A percentile compares a stretch with the other conserved stretches of the same genome.
phyloP scores from a whole-genome alignment of 2,888 invertebrate species.

The Alloscopus bannaensis region DNA sequence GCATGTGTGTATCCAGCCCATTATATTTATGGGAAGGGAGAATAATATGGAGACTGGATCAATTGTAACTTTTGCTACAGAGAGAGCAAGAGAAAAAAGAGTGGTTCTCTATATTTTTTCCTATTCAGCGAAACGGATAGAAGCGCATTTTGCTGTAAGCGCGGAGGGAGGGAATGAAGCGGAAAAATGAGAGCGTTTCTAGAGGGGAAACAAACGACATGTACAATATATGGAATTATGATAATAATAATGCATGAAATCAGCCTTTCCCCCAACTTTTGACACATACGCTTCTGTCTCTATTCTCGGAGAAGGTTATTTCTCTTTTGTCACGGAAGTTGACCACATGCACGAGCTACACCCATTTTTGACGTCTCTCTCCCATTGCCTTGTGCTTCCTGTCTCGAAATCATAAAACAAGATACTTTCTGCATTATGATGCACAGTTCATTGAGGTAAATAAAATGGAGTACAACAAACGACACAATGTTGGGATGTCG shows the following conservation, averaged over 20 bases:
- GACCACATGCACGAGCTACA: constrained; percentile 49
- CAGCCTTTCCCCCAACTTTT: constrained; percentile 30
- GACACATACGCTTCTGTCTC: constrained; percentile 38
- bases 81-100: no score
- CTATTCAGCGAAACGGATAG: not conserved
- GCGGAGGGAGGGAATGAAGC: not conserved
- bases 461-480: no score
- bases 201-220: not conserved
- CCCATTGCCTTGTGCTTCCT: constrained; percentile 37
- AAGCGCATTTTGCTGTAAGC: not conserved
- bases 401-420: constrained; percentile 11
- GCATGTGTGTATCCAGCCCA: not conserved
- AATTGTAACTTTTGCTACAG: no score
- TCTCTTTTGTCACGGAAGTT: constrained; percentile 49
- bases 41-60: no score
- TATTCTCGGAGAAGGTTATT: no score
- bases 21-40: no score
- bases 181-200: no score
- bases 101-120: no score
- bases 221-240: not conserved
- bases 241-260: constrained; percentile 28
- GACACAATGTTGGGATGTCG: no score
- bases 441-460: no score
- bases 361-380: constrained; percentile 33
- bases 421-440: no score